Conservation (phyloP, 2,888 invertebrate genomes). For the Sminthurinus aureus region DNA sequence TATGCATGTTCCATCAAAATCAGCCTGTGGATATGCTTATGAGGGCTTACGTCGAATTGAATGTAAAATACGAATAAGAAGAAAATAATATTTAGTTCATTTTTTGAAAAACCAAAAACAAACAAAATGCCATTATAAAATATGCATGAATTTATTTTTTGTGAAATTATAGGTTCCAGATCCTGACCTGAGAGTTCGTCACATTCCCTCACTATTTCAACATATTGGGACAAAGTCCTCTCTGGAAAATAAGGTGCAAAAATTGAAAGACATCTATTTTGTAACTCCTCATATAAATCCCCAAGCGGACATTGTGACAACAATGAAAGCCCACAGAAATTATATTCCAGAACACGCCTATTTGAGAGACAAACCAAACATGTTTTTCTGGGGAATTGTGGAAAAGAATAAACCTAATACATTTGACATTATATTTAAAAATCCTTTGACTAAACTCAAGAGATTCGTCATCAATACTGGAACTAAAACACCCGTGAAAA, state of each 20-base stretch:
- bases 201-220: conserved; percentile 61
- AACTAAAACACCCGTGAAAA: too few species aligned
- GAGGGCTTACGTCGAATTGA: conserved; percentile 60
- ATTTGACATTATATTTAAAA: too few species aligned
- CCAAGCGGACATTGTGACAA: conserved; percentile 61
- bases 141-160: conserved; percentile 10
- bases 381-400: too few species aligned
- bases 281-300: conserved; percentile 62
- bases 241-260: conserved; percentile 61
- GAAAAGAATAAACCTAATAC: too few species aligned
- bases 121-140: neutral
- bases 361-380: too few species aligned
- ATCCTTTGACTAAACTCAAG: too few species aligned
- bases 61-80: conserved; percentile 48
- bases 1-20: conserved; percentile 60
- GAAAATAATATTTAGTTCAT: neutral
- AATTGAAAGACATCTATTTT: conserved; percentile 61
- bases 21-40: conserved; percentile 62
- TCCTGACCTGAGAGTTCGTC: conserved; percentile 52
- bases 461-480: too few species aligned
- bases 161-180: conserved; percentile 50
- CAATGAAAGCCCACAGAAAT: conserved; percentile 57
- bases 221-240: conserved; percentile 62
- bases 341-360: too few species aligned
- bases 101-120: neutral